These are phyloP conservation scores for Formica aserva DNA, from an alignment of 2,888 invertebrate species.

Conservation along the genomic window DNA sequence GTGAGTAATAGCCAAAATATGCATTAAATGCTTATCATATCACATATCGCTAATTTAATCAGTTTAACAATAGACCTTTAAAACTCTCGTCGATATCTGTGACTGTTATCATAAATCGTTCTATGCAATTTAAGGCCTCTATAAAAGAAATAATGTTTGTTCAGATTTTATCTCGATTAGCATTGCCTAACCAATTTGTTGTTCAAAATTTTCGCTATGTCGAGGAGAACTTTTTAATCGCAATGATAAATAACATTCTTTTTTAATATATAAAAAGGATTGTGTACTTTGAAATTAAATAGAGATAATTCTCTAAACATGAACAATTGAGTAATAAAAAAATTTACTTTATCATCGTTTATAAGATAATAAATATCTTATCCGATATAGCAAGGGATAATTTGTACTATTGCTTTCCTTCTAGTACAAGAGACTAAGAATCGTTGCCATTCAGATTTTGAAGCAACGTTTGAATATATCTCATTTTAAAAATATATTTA, in stretches of 20 bases:
- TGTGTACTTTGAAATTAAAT: background rate
- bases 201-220: background rate
- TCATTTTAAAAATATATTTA: background rate
- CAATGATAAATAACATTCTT: background rate
- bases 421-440: background rate
- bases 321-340: background rate
- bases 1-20: background rate
- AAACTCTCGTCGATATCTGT: background rate
- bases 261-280: background rate
- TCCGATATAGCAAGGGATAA: too few species aligned
- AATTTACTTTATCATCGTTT: background rate
- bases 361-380: background rate
- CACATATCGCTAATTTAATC: background rate
- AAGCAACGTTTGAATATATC: background rate
- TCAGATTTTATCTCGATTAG: background rate
- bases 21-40: background rate
- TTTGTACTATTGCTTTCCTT: background rate
- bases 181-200: background rate
- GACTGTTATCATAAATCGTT: background rate
- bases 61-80: constrained; percentile 1
- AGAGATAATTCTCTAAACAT: background rate
- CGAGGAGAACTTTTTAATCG: background rate
- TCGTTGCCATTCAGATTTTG: background rate
- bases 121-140: background rate
- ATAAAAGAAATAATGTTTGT: constrained; percentile 6